Percentiles rank a stretch among this genome's conserved stretches.
phyloP scores from a whole-genome alignment of 2,797 vertebrate species.

The Carcharodon carcharias region DNA sequence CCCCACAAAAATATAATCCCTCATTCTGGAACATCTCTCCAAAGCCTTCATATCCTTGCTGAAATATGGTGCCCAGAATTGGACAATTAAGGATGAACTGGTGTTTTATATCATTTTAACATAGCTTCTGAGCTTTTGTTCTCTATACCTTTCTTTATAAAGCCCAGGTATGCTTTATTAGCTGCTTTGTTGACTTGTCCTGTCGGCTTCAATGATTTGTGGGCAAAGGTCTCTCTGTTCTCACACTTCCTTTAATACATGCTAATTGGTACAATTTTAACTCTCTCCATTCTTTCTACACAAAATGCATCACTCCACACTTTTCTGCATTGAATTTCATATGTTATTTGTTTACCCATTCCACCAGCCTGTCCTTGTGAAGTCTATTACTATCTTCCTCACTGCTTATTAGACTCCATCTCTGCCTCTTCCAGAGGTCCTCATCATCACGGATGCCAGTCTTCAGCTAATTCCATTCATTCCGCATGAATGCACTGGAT shows the following conservation, averaged over 20 bases:
- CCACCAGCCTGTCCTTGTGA: not conserved
- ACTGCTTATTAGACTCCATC: not conserved
- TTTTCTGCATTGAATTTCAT: not conserved
- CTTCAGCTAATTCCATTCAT: too few species aligned
- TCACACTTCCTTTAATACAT: not conserved
- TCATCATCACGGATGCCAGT: too few species aligned
- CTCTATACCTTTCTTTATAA: not conserved
- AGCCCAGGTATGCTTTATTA: not conserved
- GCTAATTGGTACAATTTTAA: not conserved
- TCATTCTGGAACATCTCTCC: not conserved
- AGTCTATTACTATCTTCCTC: too few species aligned
- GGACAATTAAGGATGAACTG: too few species aligned
- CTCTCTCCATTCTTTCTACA: not conserved
- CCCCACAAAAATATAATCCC: not conserved
- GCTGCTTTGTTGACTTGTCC: not conserved
- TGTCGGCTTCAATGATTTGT: not conserved
- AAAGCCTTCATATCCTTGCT: not conserved
- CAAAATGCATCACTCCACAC: not conserved
- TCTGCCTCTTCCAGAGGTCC: too few species aligned
- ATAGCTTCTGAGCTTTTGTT: not conserved
- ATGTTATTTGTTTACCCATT: not conserved
- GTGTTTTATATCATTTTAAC: not conserved
- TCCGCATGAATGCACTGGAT: too few species aligned
- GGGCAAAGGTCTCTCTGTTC: not conserved
- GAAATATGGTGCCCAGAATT: not conserved